Evolutionary conservation across 2,113 vertebrate genomes (phyloP).

Genomic region (Naja naja): DNA sequence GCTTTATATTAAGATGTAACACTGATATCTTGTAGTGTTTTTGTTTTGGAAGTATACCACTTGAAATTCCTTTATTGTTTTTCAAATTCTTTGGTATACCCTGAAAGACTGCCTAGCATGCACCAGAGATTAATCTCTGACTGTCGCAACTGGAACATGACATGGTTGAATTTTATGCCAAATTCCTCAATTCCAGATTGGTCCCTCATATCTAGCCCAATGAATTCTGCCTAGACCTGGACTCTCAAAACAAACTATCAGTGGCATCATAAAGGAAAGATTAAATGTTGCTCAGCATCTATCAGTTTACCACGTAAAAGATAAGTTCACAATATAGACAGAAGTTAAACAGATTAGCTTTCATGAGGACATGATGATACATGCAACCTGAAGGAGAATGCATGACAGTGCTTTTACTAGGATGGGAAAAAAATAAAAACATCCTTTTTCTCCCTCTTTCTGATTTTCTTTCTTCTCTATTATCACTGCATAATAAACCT

Average conservation of each 20-base stretch:
- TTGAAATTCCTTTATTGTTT: neutral
- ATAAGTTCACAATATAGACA: neutral
- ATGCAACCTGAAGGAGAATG: constrained; percentile 18
- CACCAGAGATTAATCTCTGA: neutral
- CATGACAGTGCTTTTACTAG: neutral
- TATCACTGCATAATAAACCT: constrained; percentile 62
- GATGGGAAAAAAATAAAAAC: neutral
- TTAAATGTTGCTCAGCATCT: neutral
- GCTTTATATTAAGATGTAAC: neutral
- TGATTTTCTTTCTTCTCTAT: constrained; percentile 41
- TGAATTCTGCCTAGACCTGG: neutral
- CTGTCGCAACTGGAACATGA: neutral
- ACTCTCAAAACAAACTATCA: neutral
- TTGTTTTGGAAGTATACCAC: neutral
- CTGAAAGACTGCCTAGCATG: neutral
- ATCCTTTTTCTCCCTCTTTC: constrained; percentile 33
- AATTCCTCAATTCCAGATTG: neutral
- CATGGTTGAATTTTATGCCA: neutral
- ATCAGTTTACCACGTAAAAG: neutral
- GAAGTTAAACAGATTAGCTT: constrained; percentile 13
- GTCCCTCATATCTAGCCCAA: neutral
- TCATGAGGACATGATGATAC: neutral
- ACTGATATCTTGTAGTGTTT: neutral
- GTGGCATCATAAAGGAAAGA: neutral
- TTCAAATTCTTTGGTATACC: neutral